Base-by-base conservation (phyloP, 1,140 invertebrate genomes). In the Drosophila sulfurigaster region DNA sequence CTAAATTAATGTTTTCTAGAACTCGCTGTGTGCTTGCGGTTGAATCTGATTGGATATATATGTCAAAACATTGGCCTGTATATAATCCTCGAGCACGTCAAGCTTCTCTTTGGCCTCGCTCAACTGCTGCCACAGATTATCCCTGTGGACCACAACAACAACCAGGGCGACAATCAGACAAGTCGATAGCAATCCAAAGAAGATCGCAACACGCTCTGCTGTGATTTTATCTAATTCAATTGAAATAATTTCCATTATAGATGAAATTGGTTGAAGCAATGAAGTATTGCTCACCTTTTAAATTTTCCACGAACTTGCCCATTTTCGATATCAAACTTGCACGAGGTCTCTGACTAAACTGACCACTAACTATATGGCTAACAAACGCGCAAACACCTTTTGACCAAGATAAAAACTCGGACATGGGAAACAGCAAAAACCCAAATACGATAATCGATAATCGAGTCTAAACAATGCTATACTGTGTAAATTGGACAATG, bases 21-120 rank as follows among this genome's bases (percentile, higher is more conserved):
- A 43, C 11, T 65, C 59, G 15, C 20, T 63, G 30, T 45, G 41
- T 13, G 5, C 11, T 43, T 62, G 43, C 41, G 8, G 11, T 35
- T 30, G 41, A 7, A 46, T 35, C 32, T 51, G 48, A 2, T 63
- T 16, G 25, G 41, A 5, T 25, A 13, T 46, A 6, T n/a, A 49
- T 1, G 51, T 15, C 8, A 56, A 32, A 2, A 72, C 49, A 13
- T 79, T 59, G 13, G 64, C 56, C 59, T 86, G 78, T 54, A 91
- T 88, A 28, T 85, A 91, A 20, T 74, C 82, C 63, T 92, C 87
- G 7, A 91, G 75, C 4, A 92, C 78, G 56, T 92, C 83, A 35
- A 92, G 63, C 54, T 86, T 92, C 38, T 77, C 45, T n/a, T 54
- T 73, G 1, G 81, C 72, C 35, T 92, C 91, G 5, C 56, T 38